Evolutionary conservation across 2,113 vertebrate species (phyloP), one percentile per base, ranked within the genome.

Genomic region (Camelus dromedarius): DNA sequence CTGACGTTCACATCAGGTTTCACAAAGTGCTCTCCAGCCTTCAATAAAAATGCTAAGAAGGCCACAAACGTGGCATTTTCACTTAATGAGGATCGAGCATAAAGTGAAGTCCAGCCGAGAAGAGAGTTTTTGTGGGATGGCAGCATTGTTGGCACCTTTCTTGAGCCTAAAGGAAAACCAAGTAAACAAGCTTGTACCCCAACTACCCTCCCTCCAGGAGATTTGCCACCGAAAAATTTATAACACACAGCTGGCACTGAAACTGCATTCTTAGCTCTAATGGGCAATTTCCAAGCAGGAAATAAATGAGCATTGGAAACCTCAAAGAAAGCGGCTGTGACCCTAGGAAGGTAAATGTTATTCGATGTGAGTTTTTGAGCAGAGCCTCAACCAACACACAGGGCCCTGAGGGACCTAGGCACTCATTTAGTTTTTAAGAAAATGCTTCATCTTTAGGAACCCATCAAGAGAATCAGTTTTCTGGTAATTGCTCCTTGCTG

Each of bases 1-100:
- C 26, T 2, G 66, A 76, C 75, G 75, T 35, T 80, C 96, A 91
- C 26, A 38, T 69, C 92, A 85, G 81, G 75, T 35, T 96, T 95
- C 91, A 58, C 28, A 1, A 54, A 94, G 81, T 30, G 20, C 60
- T 91, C 76, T 93, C 60, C 18, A 93, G 70, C 56, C 62, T 76
- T 90, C 58, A 69, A 19, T 42, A 28, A 88, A 95, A 92, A 58
- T 79, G 75, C 58, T 77, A 81, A 92, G 89, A 75, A 92, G 83
- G 75, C 35, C 67, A 91, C 90, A 89, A 62, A 56, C 50, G 60
- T 91, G 88, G 35, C 67, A 95, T 72, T 91, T 96, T 91, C 46
- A 22, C 62, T 95, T 96, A 97, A 96, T 97, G 95, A 97, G 85
- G 70, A 77, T 69, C 11, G 64, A 96, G 42, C 69, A 88, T 52